Evolutionary conservation across 2,888 invertebrate species (phyloP).

Genomic region (Notocelia uddmanniana): DNA sequence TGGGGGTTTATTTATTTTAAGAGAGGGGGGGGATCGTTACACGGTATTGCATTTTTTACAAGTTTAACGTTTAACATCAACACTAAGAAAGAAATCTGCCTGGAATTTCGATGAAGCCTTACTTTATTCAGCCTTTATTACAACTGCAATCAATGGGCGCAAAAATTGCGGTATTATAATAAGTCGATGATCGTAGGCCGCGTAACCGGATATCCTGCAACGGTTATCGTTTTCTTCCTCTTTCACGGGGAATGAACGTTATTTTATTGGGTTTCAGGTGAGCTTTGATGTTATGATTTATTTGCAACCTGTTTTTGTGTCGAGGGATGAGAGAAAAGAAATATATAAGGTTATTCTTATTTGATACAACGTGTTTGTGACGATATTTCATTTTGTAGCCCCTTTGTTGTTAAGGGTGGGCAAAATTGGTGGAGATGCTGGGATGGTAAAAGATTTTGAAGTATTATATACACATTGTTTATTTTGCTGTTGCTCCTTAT

Average conservation of each 20-base stretch:
- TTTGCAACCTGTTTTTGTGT: conserved; percentile 50
- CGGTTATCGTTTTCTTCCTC: conserved; percentile 68
- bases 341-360: conserved; percentile 36
- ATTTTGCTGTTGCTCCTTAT: too few species aligned
- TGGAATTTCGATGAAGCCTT: not conserved
- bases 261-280: conserved; percentile 66
- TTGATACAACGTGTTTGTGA: conserved; percentile 31
- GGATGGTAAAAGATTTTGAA: not conserved
- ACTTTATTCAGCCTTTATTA: conserved; percentile 7
- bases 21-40: too few species aligned
- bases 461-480: not conserved
- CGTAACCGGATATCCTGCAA: conserved; percentile 74
- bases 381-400: conserved; percentile 23
- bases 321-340: conserved; percentile 37
- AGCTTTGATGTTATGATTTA: conserved; percentile 65
- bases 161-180: conserved; percentile 37
- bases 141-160: conserved; percentile 14
- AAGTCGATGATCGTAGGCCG: conserved; percentile 50
- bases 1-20: too few species aligned
- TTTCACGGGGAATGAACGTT: conserved; percentile 66
- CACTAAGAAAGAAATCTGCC: not conserved
- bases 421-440: conserved; percentile 7
- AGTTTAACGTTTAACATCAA: not conserved
- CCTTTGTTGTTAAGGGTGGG: not conserved
- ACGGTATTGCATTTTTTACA: too few species aligned